Evolutionary conservation across 2,888 invertebrate species (phyloP), one percentile per base, ranked within the genome.

Genomic region (Diarsia mendica): DNA sequence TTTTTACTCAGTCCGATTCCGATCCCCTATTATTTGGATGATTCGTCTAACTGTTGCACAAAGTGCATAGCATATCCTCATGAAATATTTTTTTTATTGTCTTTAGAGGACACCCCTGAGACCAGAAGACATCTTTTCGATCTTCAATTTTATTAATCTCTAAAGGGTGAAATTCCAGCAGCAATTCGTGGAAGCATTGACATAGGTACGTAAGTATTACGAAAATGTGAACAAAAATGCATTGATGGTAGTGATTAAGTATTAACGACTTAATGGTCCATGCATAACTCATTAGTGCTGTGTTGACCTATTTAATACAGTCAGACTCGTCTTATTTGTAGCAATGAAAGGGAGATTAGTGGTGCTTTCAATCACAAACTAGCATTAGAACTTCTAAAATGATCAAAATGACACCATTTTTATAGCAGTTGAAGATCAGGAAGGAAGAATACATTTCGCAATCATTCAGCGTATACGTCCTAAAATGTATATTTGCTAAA

Each of bases 241-340:
- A 74, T 66, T 68, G 55, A 67, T 67, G 18, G 61, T 67, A 75
- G 53, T 72, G 53, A 77, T 84, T 65, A 77, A 68, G 46, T 64
- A 75, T 67, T 81, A 75, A 83, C 70, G 60, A 73, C 80, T 66
- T 71, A 74, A 74, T 79, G 66, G 61, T 49, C 10, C 55, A 48
- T 58, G n/a, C 60, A 46, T 60, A 67, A 63, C 83, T 80, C 77
- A 77, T 84, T 77, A 78, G 73, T 67, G 39, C 23, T 58, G 55
- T 44, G 66, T 63, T 84, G 71, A 67, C 68, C 73, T 63, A 83
- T 73, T 79, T 83, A 11, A 70, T 68, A 51, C 48, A 28, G 46
- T 48, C 46, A 49, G 3, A 68, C 2, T 51, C 0, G 33, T 55
- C 28, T 77, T 79, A 28, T 44, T 77, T 60, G 23, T 51, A 61